phyloP scores from a whole-genome alignment of 2,888 invertebrate species.

The Melanostoma mellinum region DNA sequence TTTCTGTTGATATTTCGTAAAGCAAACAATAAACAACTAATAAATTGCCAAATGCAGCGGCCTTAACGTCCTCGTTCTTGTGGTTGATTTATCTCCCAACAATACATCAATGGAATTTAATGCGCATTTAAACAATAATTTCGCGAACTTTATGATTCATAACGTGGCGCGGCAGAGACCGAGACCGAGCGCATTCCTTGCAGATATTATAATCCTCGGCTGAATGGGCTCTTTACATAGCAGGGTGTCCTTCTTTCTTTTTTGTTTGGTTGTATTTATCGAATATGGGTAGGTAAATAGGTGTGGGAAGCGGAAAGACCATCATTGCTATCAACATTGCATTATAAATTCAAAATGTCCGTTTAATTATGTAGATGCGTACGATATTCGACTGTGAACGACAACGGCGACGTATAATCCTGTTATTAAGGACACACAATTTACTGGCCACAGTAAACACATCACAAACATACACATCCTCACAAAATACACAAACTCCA shows the following conservation, averaged over 20 bases:
- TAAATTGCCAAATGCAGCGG: constrained; percentile 56
- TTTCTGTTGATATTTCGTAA: constrained; percentile 40
- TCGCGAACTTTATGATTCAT: constrained; percentile 71
- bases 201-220: constrained; percentile 15
- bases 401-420: constrained; percentile 70
- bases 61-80: constrained; percentile 48
- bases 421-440: constrained; percentile 71
- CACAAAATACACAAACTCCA: constrained; percentile 7
- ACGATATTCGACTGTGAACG: constrained; percentile 69
- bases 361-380: constrained; percentile 72
- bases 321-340: constrained; percentile 68
- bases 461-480: constrained; percentile 22
- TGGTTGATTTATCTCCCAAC: constrained; percentile 64
- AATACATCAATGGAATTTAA: constrained; percentile 71
- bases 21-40: constrained; percentile 70
- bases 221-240: constrained; percentile 7
- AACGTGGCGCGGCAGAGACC: constrained; percentile 40
- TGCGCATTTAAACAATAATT: constrained; percentile 72
- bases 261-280: background rate
- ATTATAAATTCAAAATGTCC: constrained; percentile 73
- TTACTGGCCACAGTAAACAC: constrained; percentile 63
- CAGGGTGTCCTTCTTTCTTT: constrained; percentile 23
- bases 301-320: constrained; percentile 40
- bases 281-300: background rate
- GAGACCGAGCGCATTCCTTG: constrained; percentile 2